Evolutionary conservation across 1,140 invertebrate species (phyloP).

Genomic region (Camponotus vicinus): DNA sequence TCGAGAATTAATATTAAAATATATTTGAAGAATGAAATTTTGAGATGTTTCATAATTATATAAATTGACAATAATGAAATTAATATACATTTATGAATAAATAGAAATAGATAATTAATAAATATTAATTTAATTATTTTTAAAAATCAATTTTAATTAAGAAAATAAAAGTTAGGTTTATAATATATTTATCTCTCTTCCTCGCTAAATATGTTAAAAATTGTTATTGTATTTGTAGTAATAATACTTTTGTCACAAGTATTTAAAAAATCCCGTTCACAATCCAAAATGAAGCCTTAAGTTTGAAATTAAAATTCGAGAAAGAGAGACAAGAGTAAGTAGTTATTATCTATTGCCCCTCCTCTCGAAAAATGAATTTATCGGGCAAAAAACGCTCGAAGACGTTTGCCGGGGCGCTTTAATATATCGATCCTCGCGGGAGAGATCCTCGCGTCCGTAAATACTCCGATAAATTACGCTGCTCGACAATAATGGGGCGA

Average conservation of each 20-base stretch:
- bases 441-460: slow-evolving; percentile 19
- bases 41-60: background rate
- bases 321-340: background rate
- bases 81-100: background rate
- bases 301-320: background rate
- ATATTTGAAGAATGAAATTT: background rate
- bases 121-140: background rate
- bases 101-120: background rate
- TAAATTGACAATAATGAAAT: background rate
- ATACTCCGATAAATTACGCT: slow-evolving; percentile 45
- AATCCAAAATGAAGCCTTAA: background rate
- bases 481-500: slow-evolving; percentile 43
- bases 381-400: background rate
- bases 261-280: background rate
- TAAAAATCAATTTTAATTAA: background rate
- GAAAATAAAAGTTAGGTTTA: background rate
- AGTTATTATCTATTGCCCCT: background rate
- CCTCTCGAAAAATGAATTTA: background rate
- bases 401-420: background rate
- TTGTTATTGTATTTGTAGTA: no score
- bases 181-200: no score
- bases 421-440: background rate
- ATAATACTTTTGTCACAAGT: background rate
- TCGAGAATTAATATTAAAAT: background rate
- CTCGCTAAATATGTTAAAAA: no score